Base-by-base conservation (phyloP, 2,888 invertebrate species). In the Trisateles emortualis region DNA sequence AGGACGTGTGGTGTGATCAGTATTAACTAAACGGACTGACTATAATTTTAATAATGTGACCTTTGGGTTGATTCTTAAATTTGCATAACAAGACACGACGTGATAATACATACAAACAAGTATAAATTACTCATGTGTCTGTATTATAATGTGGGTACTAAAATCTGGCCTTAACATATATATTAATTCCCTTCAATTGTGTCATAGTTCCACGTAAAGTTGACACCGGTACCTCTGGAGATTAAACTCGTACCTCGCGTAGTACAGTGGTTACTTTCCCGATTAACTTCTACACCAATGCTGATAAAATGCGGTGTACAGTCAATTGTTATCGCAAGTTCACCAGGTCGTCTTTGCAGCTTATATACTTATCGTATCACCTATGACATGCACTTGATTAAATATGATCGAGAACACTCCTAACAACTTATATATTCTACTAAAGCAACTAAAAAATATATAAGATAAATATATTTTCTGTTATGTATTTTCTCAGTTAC, bases 321-420 rank as follows among this genome's bases (percentile, higher is more conserved):
- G 45, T 45, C 52, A 50, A 32, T 8, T 26, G n/a, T 46, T 61
- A 64, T 57, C 56, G 17, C 2, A 9, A 52, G 52, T 44, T 36
- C 51, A 50, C 48, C 32, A 44, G 58, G 58, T 64, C 44, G 53
- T 33, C 30, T 36, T 48, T 45, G 44, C 16, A 38, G 43, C 13
- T 46, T 22, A 43, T 36, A 38, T 44, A 5, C 43, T 1, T 68
- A 68, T 68, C 61, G n/a, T 10, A 10, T 59, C 39, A 66, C 60
- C 68, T 68, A 45, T 64, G 68, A 68, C 68, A 54, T 56, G 22
- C 26, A 17, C 33, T 16, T 53, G 29, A 40, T 42, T 43, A 49
- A 24, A 44, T 17, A 36, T 29, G 3, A 36, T 51, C 53, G 55
- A 36, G 53, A 56, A 56, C 43, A 24, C 24, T 47, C 9, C 13